Conservation (phyloP, 2,113 vertebrate genomes). For the Accipiter virgatus region DNA sequence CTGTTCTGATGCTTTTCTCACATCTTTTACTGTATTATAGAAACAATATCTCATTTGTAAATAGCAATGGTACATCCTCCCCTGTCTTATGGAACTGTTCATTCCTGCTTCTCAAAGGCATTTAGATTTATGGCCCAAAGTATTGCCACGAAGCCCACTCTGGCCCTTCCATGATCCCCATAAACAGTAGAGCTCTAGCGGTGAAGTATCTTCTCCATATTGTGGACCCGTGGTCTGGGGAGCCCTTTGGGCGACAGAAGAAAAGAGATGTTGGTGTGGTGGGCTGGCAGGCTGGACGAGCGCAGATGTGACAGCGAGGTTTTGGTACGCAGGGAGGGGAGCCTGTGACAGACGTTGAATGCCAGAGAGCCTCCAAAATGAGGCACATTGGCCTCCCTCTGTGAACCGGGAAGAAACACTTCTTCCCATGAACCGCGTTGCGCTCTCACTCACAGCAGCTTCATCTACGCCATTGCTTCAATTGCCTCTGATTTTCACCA, state of each 20-base stretch:
- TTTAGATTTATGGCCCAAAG: not conserved
- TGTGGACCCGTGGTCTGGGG: accelerated
- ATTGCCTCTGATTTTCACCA: not conserved
- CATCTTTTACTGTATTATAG: not conserved
- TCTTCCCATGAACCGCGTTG: not conserved
- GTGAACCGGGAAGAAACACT: not conserved
- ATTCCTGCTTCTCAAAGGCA: not conserved
- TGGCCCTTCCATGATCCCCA: not conserved
- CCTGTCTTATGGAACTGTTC: not conserved
- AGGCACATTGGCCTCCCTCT: not conserved
- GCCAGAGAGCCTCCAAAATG: not conserved
- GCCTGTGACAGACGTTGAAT: not conserved
- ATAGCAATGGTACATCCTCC: not conserved
- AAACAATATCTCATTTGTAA: not conserved
- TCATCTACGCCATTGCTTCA: not conserved
- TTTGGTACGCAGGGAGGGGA: not conserved
- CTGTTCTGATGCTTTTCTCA: not conserved
- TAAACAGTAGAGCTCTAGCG: not conserved
- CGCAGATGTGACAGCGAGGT: not conserved
- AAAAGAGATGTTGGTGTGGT: not conserved
- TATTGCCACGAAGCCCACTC: not conserved
- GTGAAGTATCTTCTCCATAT: not conserved
- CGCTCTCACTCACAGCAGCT: not conserved
- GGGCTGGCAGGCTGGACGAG: accelerated
- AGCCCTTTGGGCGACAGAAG: not conserved